Evolutionary conservation across 2,113 vertebrate species (phyloP).

Genomic region (Clinocottus analis): DNA sequence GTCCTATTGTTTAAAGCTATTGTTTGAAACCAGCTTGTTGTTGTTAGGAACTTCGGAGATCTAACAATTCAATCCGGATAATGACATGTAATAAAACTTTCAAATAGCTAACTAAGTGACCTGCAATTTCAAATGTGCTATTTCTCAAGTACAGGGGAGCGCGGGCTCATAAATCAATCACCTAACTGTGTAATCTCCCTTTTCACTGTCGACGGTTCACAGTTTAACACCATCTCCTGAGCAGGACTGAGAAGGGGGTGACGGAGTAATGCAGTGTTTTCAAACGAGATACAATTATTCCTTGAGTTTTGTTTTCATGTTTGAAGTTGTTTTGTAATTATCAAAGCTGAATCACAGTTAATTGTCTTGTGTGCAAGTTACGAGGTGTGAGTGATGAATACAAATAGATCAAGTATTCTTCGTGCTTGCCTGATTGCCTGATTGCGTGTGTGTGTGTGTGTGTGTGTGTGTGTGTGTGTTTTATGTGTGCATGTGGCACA

Average conservation of each 20-base stretch:
- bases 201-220: constrained; percentile 17
- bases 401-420: constrained; percentile 45
- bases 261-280: constrained; percentile 26
- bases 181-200: background rate
- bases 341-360: constrained; percentile 33
- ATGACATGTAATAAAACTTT: background rate
- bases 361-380: constrained; percentile 28
- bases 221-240: background rate
- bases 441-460: constrained; percentile 17
- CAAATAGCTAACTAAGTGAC: background rate
- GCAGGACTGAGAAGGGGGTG: constrained; percentile 50
- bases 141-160: constrained; percentile 40
- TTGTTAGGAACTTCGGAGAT: background rate
- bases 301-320: constrained; percentile 42
- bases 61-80: background rate
- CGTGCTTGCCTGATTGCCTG: constrained; percentile 21
- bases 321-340: constrained; percentile 38
- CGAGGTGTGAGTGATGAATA: constrained; percentile 18
- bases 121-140: constrained; percentile 4
- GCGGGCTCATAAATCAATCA: constrained; percentile 45
- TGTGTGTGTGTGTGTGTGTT: background rate
- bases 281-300: constrained; percentile 32
- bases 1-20: background rate
- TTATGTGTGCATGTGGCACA: constrained; percentile 1
- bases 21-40: background rate